Base-by-base conservation (phyloP, 1,140 invertebrate genomes). In the Bombyx mandarina region DNA sequence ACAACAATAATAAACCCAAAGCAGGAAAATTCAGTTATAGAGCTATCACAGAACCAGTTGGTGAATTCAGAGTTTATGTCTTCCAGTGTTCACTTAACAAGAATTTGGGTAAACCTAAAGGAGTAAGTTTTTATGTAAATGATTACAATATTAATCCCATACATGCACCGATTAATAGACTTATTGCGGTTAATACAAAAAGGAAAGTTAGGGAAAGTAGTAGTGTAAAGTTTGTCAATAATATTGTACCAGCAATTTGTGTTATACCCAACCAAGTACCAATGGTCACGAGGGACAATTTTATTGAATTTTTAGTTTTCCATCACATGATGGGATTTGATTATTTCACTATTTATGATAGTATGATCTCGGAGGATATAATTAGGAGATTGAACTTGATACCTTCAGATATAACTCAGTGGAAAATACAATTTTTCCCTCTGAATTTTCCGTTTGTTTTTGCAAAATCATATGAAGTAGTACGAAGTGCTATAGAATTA, bases 231-330 rank as follows among this genome's bases (percentile, higher is more conserved):
- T 89, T 89, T 77, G 79, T 88, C 1, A 88, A 88, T 57, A 81
- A 80, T 57, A 82, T 89, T 62, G 88, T 88, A 61, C 80, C 81
- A 18, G 88, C 89, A 6, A 71, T 89, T 43, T 91, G 90, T 79
- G 83, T 90, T 0, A 84, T 88, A 69, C 89, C 89, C 22, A 88
- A 87, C 53, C 71, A 79, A 65, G 69, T 80, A 47, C 88, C 88
- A 7, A 73, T 83, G 45, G 82, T 90, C 9, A 88, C 79, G 9
- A 88, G 86, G 68, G 87, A 84, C 73, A 67, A 78, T 8, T 83
- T 91, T 44, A 80, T 90, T 57, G 89, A 91, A 62, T 91, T 90
- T 69, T 66, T 91, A 60, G 89, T 89, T 9, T 91, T 88, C 64
- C 89, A 91, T 63, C 88, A 88, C 60, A 78, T 90, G 63, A 84